These are phyloP conservation scores for Acestrorhynchus altus DNA, from an alignment of 2,797 vertebrate genomes.

Conservation along the genomic window DNA sequence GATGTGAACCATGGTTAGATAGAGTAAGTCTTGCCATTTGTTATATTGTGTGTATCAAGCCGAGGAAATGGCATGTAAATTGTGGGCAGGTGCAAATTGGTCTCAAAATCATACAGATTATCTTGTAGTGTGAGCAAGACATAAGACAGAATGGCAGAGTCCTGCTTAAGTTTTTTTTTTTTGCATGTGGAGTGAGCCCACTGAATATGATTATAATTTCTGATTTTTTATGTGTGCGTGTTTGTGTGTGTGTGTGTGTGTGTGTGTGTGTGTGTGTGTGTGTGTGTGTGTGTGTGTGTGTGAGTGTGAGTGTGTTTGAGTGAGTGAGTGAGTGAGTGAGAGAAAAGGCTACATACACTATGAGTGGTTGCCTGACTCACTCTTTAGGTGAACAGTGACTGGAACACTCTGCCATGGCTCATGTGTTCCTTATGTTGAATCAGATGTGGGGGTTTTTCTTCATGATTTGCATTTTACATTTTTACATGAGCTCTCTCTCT, in stretches of 20 bases:
- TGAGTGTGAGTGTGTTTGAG: background rate
- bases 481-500: no score
- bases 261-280: background rate
- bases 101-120: no score
- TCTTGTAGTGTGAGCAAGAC: background rate
- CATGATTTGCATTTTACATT: background rate
- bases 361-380: background rate
- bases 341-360: background rate
- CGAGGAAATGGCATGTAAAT: no score
- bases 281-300: background rate
- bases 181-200: background rate
- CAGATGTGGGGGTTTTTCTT: background rate
- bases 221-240: background rate
- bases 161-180: background rate
- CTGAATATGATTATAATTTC: no score
- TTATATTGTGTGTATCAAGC: no score
- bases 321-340: background rate
- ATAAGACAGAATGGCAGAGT: background rate
- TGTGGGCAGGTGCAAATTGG: no score
- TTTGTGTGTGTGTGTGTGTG: background rate
- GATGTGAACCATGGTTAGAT: no score
- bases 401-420: background rate
- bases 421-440: background rate
- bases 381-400: background rate
- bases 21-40: no score